These are phyloP conservation scores for Ptilorrhoa leucosticta DNA, from an alignment of 2,113 vertebrate species.

Conservation along the genomic window DNA sequence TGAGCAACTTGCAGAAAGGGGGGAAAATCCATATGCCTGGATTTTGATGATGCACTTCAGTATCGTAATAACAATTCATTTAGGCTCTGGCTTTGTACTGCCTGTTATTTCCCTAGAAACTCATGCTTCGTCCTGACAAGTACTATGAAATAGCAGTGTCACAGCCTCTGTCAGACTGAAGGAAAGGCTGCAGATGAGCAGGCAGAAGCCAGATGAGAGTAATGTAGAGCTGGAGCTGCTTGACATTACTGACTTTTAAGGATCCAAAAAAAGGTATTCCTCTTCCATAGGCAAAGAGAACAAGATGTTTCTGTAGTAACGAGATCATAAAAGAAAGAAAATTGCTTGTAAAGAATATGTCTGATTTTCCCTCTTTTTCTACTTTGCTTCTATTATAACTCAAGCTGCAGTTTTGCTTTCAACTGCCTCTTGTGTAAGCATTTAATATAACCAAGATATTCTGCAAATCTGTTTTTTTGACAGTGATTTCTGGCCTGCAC, in stretches of 20 bases:
- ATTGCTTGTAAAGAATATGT: slow-evolving; percentile 20
- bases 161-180: background rate
- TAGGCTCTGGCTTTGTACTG: background rate
- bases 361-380: background rate
- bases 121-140: background rate
- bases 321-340: slow-evolving; percentile 37
- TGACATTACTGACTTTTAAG: slow-evolving; percentile 29
- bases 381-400: background rate
- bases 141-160: background rate
- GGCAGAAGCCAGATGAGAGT: background rate
- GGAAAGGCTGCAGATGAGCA: background rate
- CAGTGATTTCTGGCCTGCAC: background rate
- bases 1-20: background rate
- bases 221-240: background rate
- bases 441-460: background rate
- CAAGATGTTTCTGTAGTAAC: slow-evolving; percentile 38
- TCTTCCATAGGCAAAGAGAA: background rate
- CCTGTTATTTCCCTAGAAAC: slow-evolving; percentile 13
- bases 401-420: slow-evolving; percentile 16
- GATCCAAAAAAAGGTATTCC: slow-evolving; percentile 8
- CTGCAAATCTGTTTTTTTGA: background rate
- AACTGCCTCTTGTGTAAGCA: slow-evolving; percentile 14
- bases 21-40: background rate
- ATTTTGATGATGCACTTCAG: slow-evolving; percentile 24
- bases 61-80: background rate